Conservation (phyloP, 2,888 invertebrate species). For the Aphidius colemani region DNA sequence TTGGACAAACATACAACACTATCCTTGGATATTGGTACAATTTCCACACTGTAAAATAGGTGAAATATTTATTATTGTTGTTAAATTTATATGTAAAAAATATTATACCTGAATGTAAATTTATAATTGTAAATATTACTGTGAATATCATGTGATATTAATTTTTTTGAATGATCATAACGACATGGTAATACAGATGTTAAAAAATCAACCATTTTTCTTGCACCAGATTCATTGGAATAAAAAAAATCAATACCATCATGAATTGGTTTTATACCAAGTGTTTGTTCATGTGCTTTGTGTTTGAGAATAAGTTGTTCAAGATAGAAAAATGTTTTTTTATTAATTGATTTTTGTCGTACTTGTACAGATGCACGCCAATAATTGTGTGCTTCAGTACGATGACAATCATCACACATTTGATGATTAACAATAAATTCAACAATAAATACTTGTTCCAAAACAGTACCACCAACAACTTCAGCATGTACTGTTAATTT, state of each 20-base stretch:
- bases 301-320: slow-evolving; percentile 97
- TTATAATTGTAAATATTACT: slow-evolving; percentile 97
- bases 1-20: slow-evolving; percentile 88
- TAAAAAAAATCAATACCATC: slow-evolving; percentile 97
- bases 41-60: slow-evolving; percentile 75
- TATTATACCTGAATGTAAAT: slow-evolving; percentile 71
- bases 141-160: slow-evolving; percentile 96
- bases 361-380: slow-evolving; percentile 93
- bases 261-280: slow-evolving; percentile 85
- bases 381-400: slow-evolving; percentile 95
- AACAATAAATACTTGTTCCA: slow-evolving; percentile 94
- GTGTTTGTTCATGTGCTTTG: slow-evolving; percentile 85
- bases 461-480: slow-evolving; percentile 84
- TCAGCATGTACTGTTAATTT: slow-evolving; percentile 96
- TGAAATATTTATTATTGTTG: slow-evolving; percentile 15
- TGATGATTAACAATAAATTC: slow-evolving; percentile 90
- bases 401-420: slow-evolving; percentile 97
- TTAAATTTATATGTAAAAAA: not conserved
- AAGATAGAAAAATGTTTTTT: slow-evolving; percentile 96
- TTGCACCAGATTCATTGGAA: slow-evolving; percentile 83
- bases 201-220: slow-evolving; percentile 95
- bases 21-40: slow-evolving; percentile 95
- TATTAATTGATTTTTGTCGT: slow-evolving; percentile 85
- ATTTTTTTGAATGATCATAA: slow-evolving; percentile 87
- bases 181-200: slow-evolving; percentile 85